Conservation (phyloP, 2,797 vertebrate genomes). For the Syncerus caffer region DNA sequence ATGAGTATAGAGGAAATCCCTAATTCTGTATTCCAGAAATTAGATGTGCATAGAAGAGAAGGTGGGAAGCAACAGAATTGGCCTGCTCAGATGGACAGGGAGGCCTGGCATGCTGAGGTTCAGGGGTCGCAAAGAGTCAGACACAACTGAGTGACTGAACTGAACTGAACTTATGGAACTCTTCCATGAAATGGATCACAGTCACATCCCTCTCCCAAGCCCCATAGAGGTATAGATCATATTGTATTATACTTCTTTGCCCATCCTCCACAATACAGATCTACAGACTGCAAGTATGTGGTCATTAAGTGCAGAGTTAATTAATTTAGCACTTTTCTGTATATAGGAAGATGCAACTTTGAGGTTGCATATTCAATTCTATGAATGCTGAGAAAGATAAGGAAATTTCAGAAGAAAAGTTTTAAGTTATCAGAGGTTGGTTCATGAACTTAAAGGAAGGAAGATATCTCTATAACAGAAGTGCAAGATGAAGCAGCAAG, state of each 20-base stretch:
- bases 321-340: neutral
- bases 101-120: too few species aligned
- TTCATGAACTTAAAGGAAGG: neutral
- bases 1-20: neutral
- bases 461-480: neutral
- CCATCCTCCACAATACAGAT: neutral
- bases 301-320: neutral
- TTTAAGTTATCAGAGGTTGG: neutral
- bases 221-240: neutral
- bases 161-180: neutral
- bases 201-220: neutral
- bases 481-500: neutral
- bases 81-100: neutral
- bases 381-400: neutral
- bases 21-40: neutral
- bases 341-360: neutral
- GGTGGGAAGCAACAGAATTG: neutral
- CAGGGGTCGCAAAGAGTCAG: too few species aligned
- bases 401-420: neutral
- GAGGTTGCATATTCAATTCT: neutral
- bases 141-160: too few species aligned
- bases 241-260: neutral
- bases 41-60: neutral
- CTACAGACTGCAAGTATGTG: neutral
- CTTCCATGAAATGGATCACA: neutral